Percentiles rank a stretch among this genome's conserved stretches.
phyloP scores from a whole-genome alignment of 1,140 invertebrate species.

The Hyphantria cunea region DNA sequence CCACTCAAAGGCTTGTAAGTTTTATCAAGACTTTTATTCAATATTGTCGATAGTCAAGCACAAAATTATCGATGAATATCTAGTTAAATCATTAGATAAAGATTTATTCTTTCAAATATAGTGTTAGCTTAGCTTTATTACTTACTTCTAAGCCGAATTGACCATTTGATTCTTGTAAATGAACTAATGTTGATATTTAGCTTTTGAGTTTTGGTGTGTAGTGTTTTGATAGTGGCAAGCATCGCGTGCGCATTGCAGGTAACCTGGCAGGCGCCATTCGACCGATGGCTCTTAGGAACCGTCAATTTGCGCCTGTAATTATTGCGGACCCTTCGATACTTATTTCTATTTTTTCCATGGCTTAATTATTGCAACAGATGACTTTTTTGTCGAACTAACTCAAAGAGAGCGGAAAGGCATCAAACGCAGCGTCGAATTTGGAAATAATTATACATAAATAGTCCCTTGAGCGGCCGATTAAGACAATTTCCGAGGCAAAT shows the following conservation, averaged over 20 bases:
- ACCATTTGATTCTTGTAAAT: conserved; percentile 3
- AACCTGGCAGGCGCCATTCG: conserved; percentile 68
- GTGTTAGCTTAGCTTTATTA: too few species aligned
- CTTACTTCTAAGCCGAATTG: background rate
- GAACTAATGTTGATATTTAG: conserved; percentile 15
- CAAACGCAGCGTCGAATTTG: conserved; percentile 80
- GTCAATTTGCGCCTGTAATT: conserved; percentile 80
- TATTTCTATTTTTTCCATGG: conserved; percentile 78
- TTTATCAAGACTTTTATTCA: conserved; percentile 29
- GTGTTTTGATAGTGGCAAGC: conserved; percentile 27
- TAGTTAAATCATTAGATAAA: conserved; percentile 13
- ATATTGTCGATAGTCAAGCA: conserved; percentile 23
- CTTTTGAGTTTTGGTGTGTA: conserved; percentile 1
- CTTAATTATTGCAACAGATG: conserved; percentile 81
- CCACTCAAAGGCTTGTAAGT: conserved; percentile 35
- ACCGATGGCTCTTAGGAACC: conserved; percentile 68
- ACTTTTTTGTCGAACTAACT: conserved; percentile 81
- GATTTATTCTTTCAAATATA: too few species aligned
- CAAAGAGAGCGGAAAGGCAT: conserved; percentile 81
- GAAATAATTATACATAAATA: conserved; percentile 82
- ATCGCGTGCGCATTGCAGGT: conserved; percentile 64
- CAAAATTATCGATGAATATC: conserved; percentile 12
- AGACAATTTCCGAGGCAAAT: conserved; percentile 81
- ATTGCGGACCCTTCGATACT: conserved; percentile 81
- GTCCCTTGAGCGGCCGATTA: conserved; percentile 81